Evolutionary conservation across 2,888 invertebrate species (phyloP).

Genomic region (Calameuta filiformis): DNA sequence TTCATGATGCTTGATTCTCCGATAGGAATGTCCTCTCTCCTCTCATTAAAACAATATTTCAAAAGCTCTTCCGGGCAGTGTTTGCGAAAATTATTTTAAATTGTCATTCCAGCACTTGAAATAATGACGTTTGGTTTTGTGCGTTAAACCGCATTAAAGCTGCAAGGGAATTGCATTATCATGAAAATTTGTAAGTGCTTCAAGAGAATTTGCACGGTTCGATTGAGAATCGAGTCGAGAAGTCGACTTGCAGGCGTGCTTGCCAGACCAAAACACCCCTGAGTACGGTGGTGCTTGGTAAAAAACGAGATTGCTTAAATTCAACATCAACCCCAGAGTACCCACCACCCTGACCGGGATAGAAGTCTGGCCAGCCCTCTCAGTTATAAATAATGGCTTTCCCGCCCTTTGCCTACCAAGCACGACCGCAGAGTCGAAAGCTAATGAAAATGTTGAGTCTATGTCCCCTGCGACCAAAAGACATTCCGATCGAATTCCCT

Average conservation of each 20-base stretch:
- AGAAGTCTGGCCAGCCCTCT: conserved; percentile 45
- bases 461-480: conserved; percentile 11
- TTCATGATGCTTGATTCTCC: not conserved
- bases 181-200: conserved; percentile 39
- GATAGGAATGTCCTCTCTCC: not conserved
- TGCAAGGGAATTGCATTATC: conserved; percentile 35
- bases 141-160: conserved; percentile 39
- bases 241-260: conserved; percentile 26
- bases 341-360: conserved; percentile 26
- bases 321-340: conserved; percentile 26
- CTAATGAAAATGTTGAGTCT: conserved; percentile 48
- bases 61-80: not conserved
- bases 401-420: conserved; percentile 34
- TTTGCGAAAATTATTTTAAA: not conserved
- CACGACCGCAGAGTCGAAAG: conserved; percentile 32
- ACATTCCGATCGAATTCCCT: not conserved
- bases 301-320: conserved; percentile 36
- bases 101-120: not conserved
- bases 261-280: conserved; percentile 52
- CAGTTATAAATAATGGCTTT: conserved; percentile 50
- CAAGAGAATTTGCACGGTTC: conserved; percentile 38
- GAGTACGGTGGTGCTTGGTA: conserved; percentile 16
- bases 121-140: not conserved
- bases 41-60: not conserved
- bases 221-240: not conserved